Evolutionary conservation across 2,797 vertebrate genomes (phyloP).

Genomic region (Arremon brunneinucha): DNA sequence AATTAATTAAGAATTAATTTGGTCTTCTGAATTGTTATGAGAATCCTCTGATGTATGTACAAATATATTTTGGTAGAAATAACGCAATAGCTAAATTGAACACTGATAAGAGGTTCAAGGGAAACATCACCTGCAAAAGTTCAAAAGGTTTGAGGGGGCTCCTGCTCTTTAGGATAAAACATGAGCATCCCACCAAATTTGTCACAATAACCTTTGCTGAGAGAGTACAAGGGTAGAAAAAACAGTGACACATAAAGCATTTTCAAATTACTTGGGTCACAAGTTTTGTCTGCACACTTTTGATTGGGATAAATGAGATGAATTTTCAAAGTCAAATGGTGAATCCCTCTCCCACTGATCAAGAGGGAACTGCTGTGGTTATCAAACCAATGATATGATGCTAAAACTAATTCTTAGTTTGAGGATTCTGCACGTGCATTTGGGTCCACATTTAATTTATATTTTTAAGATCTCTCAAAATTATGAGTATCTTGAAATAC

Average conservation of each 20-base stretch:
- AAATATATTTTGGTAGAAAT: neutral
- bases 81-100: neutral
- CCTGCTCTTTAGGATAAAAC: neutral
- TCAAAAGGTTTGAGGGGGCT: neutral
- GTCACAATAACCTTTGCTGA: neutral
- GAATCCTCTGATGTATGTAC: neutral
- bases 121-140: neutral
- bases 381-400: neutral
- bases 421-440: neutral
- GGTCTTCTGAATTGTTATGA: neutral
- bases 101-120: neutral
- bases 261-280: neutral
- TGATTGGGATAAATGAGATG: neutral
- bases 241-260: neutral
- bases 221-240: neutral
- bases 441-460: neutral
- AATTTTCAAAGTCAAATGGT: neutral
- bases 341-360: neutral
- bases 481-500: fast-evolving
- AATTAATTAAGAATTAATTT: neutral
- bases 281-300: neutral
- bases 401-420: neutral
- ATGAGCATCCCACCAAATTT: neutral
- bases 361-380: neutral
- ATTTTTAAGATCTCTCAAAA: neutral